Conservation (phyloP, 2,797 vertebrate genomes). For the Morelia viridis region DNA sequence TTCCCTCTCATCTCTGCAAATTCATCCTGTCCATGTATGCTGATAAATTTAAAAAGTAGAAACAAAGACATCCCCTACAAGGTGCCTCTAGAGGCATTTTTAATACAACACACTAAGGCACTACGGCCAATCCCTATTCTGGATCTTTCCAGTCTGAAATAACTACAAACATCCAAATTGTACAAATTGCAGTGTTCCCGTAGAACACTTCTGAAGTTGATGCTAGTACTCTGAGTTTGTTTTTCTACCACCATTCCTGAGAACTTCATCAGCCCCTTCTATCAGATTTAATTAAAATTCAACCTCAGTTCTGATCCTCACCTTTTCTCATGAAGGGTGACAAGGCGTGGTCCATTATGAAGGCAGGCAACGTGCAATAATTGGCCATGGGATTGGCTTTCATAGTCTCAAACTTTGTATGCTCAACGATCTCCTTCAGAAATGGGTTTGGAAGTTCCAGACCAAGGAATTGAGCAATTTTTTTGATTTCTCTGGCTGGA, state of each 20-base stretch:
- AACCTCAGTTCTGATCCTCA: not conserved
- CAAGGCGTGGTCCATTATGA: slow-evolving; percentile 20
- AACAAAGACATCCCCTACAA: no score
- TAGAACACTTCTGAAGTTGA: not conserved
- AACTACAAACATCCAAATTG: no score
- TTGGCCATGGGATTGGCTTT: slow-evolving; percentile 42
- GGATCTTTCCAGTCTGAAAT: not conserved
- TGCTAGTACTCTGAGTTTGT: not conserved
- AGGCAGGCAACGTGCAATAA: not conserved
- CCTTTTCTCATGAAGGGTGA: slow-evolving; percentile 57
- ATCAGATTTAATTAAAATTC: not conserved
- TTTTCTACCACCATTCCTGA: not conserved
- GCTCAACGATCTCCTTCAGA: slow-evolving; percentile 24
- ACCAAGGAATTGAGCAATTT: slow-evolving; percentile 34
- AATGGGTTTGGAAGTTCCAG: slow-evolving; percentile 11
- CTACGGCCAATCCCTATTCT: no score
- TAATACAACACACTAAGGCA: not conserved
- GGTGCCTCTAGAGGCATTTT: not conserved
- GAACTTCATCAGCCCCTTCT: not conserved
- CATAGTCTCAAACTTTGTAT: slow-evolving; percentile 44
- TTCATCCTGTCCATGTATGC: not conserved
- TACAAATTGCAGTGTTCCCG: no score
- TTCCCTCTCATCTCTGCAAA: not conserved
- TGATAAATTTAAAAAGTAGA: no score
- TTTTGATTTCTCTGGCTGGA: slow-evolving; percentile 24